These are phyloP conservation scores for Hedya salicella DNA, from an alignment of 2,888 invertebrate species.

Conservation along the genomic window DNA sequence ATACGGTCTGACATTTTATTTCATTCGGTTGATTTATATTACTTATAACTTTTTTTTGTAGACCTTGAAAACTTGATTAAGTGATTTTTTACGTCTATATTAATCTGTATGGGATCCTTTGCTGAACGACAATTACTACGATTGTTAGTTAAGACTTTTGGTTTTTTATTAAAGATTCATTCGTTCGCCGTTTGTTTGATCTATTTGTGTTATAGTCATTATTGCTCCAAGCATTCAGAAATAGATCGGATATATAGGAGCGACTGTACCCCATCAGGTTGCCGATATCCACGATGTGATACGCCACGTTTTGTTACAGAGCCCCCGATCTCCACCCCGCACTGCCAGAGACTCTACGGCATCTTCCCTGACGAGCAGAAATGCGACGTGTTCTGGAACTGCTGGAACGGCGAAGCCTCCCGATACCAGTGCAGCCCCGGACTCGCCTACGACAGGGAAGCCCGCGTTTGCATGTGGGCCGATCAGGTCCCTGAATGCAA, in stretches of 20 bases:
- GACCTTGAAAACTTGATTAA: constrained; percentile 16
- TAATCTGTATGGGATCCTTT: constrained; percentile 11
- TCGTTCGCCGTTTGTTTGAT: too few relatives aligned
- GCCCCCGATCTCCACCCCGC: constrained; percentile 92
- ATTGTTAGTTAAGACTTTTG: too few relatives aligned
- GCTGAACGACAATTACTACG: neutral
- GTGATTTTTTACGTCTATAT: constrained; percentile 2
- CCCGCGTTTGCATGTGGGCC: constrained; percentile 98
- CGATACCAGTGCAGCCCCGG: constrained; percentile 98
- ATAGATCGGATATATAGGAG: too few relatives aligned
- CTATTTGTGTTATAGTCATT: too few relatives aligned
- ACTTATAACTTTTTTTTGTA: constrained; percentile 13
- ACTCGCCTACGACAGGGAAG: constrained; percentile 96
- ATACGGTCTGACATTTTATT: constrained; percentile 42
- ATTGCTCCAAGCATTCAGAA: too few relatives aligned
- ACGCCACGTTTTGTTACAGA: constrained; percentile 78
- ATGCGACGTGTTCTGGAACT: constrained; percentile 98
- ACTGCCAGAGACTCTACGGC: constrained; percentile 95
- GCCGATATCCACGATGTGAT: too few relatives aligned
- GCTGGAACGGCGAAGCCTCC: constrained; percentile 98
- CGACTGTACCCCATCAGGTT: too few relatives aligned
- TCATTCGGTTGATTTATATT: constrained; percentile 17
- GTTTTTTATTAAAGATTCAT: too few relatives aligned
- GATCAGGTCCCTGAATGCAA: constrained; percentile 97
- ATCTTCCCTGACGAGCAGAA: constrained; percentile 95